A percentile compares a stretch with the other conserved stretches of the same genome.
phyloP scores from a whole-genome alignment of 2,888 invertebrate genomes.

The Nebria salina region DNA sequence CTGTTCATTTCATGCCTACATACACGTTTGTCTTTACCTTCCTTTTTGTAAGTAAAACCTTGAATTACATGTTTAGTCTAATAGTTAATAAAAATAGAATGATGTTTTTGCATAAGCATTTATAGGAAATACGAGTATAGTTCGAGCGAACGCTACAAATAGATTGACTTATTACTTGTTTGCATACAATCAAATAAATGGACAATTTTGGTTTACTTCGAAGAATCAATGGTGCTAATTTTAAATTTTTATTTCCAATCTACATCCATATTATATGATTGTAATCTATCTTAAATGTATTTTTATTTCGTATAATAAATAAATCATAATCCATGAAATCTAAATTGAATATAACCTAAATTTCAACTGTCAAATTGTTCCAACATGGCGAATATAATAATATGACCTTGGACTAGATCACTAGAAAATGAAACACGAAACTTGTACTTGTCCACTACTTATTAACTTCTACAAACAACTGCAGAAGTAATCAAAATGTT shows the following conservation, averaged over 20 bases:
- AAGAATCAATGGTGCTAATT: background rate
- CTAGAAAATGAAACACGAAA: background rate
- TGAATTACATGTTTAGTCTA: background rate
- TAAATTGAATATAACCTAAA: background rate
- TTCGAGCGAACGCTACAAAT: background rate
- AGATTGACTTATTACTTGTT: conserved; percentile 1
- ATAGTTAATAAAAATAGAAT: background rate
- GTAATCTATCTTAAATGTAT: too few relatives aligned
- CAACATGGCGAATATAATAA: background rate
- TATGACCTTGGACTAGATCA: background rate
- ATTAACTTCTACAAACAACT: background rate
- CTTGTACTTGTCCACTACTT: background rate
- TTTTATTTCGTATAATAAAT: too few relatives aligned
- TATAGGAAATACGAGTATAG: background rate
- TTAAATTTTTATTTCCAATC: too few relatives aligned
- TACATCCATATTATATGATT: too few relatives aligned
- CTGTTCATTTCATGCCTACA: background rate
- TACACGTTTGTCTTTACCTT: background rate
- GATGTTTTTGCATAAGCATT: background rate
- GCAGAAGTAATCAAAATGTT: background rate
- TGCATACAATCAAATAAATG: background rate
- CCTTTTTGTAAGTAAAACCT: background rate
- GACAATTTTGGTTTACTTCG: background rate
- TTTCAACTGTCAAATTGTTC: background rate
- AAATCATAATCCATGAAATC: background rate